Conservation (phyloP, 2,797 vertebrate genomes). For the Hoplostethus mediterraneus region DNA sequence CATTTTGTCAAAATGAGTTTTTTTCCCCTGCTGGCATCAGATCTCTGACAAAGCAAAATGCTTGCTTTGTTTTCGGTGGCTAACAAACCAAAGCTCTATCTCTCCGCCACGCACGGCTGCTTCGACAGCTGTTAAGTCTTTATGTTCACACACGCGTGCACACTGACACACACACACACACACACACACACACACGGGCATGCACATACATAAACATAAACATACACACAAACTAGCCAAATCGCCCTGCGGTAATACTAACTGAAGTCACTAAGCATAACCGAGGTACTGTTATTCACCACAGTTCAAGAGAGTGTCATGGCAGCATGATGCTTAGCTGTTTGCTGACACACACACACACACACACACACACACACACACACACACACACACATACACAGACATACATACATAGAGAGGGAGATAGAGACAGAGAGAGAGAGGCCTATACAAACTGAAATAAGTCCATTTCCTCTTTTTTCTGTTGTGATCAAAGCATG, state of each 20-base stretch:
- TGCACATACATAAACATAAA: neutral
- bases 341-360: neutral
- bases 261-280: constrained; percentile 16
- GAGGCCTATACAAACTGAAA: no score
- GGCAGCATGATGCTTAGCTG: neutral
- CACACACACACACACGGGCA: neutral
- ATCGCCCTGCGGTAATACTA: neutral
- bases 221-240: neutral
- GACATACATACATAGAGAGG: constrained; percentile 1
- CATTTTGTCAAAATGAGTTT: neutral
- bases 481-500: constrained; percentile 46
- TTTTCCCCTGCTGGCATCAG: neutral
- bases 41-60: constrained; percentile 5
- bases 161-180: neutral
- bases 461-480: neutral
- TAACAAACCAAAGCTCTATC: constrained; percentile 3
- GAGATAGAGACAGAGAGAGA: no score
- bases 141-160: neutral
- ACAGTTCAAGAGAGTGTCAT: constrained; percentile 43
- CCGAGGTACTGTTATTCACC: constrained; percentile 26
- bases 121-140: constrained; percentile 21
- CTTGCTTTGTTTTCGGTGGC: constrained; percentile 3
- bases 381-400: constrained; percentile 4
- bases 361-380: constrained; percentile 12
- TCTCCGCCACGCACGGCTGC: constrained; percentile 4